Evolutionary conservation across 2,888 invertebrate genomes (phyloP), one percentile per base, ranked within the genome.

Genomic region (Melieria picta): DNA sequence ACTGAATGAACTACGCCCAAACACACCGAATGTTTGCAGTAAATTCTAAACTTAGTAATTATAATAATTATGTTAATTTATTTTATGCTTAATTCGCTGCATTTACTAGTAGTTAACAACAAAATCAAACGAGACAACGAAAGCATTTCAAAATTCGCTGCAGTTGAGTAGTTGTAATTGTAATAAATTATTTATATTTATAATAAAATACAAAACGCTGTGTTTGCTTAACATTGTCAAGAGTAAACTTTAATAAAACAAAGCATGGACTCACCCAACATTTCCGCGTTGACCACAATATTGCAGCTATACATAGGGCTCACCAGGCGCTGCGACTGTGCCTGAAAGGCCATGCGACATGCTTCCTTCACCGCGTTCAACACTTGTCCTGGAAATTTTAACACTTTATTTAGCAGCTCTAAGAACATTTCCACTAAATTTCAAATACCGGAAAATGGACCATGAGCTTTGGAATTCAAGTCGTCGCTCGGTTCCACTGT

Each of bases 301-400:
- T 91, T 93, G 85, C 91, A 91, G 77, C 90, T 89, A 84, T 97
- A 99, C 95, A 99, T 98, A 5, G 99, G 98, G 3, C 94, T 95
- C 90, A 99, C 95, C 45, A 99, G 87, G 63, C 98, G 90, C 83
- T 96, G 96, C 0, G 95, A 93, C 82, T 95, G 96, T 65, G 92
- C 91, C 84, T 95, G 94, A 83, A 99, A 95, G 0, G 96, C 94
- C 83, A 91, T 93, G 50, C 93, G 90, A 83, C 97, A 97, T 0
- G 93, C 94, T 76, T 96, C 96, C 83, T 95, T 96, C 50, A 94
- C 92, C 6, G 93, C 91, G n/a, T 96, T 95, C 90, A 98, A 93
- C 72, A 98, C 91, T 88, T 97, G 96, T 71, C 97, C 97, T 86
- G 89, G 88, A 77, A 72, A 43, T 4, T 11, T 4, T 1, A 55